Base-by-base conservation (phyloP, 2,888 invertebrate genomes). In the Drosophila kokeensis region DNA sequence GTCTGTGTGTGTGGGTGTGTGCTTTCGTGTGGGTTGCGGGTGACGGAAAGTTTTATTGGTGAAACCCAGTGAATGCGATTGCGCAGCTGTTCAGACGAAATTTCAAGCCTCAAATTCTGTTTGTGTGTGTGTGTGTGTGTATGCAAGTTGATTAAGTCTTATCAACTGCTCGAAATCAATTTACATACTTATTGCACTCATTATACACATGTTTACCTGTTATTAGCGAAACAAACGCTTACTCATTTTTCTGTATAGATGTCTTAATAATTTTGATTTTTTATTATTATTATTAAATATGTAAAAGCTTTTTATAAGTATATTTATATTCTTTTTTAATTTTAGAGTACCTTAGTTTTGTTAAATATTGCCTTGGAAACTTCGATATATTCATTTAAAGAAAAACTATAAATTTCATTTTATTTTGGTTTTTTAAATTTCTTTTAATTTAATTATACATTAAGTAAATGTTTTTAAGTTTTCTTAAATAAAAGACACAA, bases 401-500 rank as follows among this genome's bases (percentile, higher is more conserved):
- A 45, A 45, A 45, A 45, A 15, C 24, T 27, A 8, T 4, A 15
- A 45, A 45, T 27, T 24, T 24, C 8, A 27, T 32, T 29, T 48
- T 48, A 42, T 21, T 64, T 73, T 34, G 55, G 49, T 59, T 10
- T 32, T 48, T 77, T 64, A 48, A 13, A 42, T 32, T 63, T 53
- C 11, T 38, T 59, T 75, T 59, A 60, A 57, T 57, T 65, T 75
- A 75, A 79, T 76, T 73, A 61, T 42, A 63, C 54, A 67, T 76
- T 73, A 76, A 69, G 77, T 80, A 73, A 74, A 74, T 57, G 38
- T 54, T 59, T 45, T 60, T 48, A 40, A 61, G 53, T 54, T 70
- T 27, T 62, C 55, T 74, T 45, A 69, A 82, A 69, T 76, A 72
- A 73, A 58, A 82, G 75, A 75, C 76, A 86, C 79, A 79, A 69